Base-by-base conservation (phyloP, 2,888 invertebrate species). In the Aleiodes testaceus region DNA sequence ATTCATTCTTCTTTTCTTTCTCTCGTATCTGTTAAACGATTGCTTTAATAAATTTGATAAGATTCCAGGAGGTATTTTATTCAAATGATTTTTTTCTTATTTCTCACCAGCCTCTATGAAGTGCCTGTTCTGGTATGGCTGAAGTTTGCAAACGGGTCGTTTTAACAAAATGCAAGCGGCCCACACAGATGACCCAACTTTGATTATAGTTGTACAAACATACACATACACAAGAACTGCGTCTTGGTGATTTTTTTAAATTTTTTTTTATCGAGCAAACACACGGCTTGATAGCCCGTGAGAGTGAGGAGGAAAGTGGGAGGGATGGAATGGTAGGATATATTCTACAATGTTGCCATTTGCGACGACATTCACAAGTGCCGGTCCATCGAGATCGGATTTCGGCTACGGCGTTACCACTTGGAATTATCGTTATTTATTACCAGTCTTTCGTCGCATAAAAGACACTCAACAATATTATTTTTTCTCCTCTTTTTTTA, bases 351-450 rank as follows among this genome's bases (percentile, higher is more conserved):
- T 68, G 70, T 75, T 75, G 68, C 70, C 52, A 50, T 59, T 59
- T 59, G 59, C 72, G 69, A 69, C 45, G 66, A 74, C 71, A 73
- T 72, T 74, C 59, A 59, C 59, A 42, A 36, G 59, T 36, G 59
- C 52, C 69, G 30, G 55, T 53, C 72, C 74, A 52, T 52, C 66
- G 45, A 69, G 74, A 75, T 75, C 69, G 73, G 66, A 73, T 76
- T 76, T 75, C 73, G 73, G 69, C 65, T 67, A 45, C 49, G 49
- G 53, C 66, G 67, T 72, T 74, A 69, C 49, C 70, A 63, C 61
- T 55, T 67, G 61, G 53, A 64, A 74, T 75, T 72, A 73, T 64
- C 65, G 55, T 73, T 73, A 76, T 74, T 74, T 73, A 73, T 72
- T 36, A 36, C 20, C 45, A 50, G 63, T 36, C 42, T 42, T 55